Percentiles rank a stretch among this genome's conserved stretches.
Evolutionary conservation across 2,797 vertebrate genomes (phyloP).

Genomic region (Falco berigora): DNA sequence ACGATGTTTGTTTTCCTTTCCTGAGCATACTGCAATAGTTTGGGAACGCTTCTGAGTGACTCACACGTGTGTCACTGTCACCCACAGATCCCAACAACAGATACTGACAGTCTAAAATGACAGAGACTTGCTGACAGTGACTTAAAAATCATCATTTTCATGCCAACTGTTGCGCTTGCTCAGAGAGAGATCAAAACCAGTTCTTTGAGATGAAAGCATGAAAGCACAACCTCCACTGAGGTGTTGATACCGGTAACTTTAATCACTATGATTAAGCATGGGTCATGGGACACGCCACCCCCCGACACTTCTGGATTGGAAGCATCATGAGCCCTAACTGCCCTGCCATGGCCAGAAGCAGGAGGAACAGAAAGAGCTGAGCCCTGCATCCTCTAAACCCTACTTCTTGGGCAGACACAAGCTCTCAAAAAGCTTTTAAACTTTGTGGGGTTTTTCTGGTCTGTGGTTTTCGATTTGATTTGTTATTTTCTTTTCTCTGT

Average conservation of each 20-base stretch:
- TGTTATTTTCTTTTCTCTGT: slow-evolving; percentile 18
- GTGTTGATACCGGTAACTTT: background rate
- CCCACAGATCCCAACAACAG: slow-evolving; percentile 56
- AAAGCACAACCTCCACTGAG: background rate
- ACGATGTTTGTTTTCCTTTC: slow-evolving; percentile 46
- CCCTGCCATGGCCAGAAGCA: background rate
- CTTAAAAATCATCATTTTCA: background rate
- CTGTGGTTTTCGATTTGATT: slow-evolving; percentile 55
- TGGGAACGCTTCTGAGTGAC: slow-evolving; percentile 22
- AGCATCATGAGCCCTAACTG: background rate
- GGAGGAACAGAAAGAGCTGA: background rate
- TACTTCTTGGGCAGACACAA: background rate
- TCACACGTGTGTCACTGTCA: slow-evolving; percentile 54
- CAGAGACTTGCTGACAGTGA: slow-evolving; percentile 36
- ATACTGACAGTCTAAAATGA: slow-evolving; percentile 33
- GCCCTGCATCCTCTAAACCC: background rate
- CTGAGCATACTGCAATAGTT: slow-evolving; percentile 11
- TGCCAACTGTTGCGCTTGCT: background rate
- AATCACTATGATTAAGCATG: background rate
- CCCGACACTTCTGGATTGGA: background rate
- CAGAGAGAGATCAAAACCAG: slow-evolving; percentile 17
- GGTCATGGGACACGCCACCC: rapidly evolving
- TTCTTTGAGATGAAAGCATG: slow-evolving; percentile 19
- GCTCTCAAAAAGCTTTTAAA: background rate
- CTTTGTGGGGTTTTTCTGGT: slow-evolving; percentile 7